Conservation (phyloP, 1,140 invertebrate species). For the Harlomillsia oculata region DNA sequence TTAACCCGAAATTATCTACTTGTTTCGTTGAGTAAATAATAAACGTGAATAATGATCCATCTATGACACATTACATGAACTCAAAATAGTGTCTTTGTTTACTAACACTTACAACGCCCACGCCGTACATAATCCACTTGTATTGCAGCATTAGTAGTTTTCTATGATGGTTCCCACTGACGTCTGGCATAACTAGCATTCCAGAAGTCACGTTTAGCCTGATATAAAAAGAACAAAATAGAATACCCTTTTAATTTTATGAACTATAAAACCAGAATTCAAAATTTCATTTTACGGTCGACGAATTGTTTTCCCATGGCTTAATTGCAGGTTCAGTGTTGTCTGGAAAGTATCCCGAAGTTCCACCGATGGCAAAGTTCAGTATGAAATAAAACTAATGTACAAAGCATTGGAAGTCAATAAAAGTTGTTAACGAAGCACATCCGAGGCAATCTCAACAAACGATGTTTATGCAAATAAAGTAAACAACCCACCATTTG, state of each 20-base stretch:
- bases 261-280: no score
- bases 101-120: slow-evolving; percentile 49
- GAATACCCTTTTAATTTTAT: not conserved
- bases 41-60: no score
- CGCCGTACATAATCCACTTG: slow-evolving; percentile 54
- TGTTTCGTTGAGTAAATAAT: no score
- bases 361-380: slow-evolving; percentile 28
- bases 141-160: slow-evolving; percentile 44
- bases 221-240: not conserved
- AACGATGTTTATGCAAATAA: not conserved
- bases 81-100: no score
- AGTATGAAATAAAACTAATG: slow-evolving; percentile 27
- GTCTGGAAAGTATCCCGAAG: slow-evolving; percentile 55
- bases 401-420: not conserved
- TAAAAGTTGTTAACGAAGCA: not conserved
- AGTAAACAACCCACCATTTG: slow-evolving; percentile 47
- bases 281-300: not conserved
- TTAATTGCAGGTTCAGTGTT: slow-evolving; percentile 42
- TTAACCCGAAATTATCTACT: no score
- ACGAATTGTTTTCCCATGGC: slow-evolving; percentile 40
- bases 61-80: no score
- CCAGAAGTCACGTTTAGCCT: slow-evolving; percentile 52
- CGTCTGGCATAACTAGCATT: slow-evolving; percentile 40
- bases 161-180: slow-evolving; percentile 53
- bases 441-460: not conserved